A percentile compares a stretch with the other conserved stretches of the same genome.
Conservation (phyloP, 2,113 vertebrate genomes). For the Corapipo altera region DNA sequence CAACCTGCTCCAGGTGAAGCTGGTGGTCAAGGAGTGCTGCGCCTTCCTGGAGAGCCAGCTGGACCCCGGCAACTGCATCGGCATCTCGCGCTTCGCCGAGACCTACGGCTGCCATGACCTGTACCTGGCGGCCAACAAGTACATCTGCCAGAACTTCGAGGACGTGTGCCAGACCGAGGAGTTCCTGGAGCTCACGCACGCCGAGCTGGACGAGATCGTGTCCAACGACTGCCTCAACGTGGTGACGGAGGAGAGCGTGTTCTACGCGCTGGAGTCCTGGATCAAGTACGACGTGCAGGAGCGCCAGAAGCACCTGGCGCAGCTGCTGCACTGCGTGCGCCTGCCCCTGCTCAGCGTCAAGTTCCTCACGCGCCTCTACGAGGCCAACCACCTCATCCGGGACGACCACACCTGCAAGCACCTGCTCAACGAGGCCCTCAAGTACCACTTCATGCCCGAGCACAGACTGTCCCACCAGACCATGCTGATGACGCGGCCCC, state of each 20-base stretch:
- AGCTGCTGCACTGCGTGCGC: slow-evolving; percentile 92
- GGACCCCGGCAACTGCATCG: slow-evolving; percentile 96
- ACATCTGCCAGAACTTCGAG: slow-evolving; percentile 96
- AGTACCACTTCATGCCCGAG: slow-evolving; percentile 99
- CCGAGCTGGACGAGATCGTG: slow-evolving; percentile 94
- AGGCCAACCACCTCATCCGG: slow-evolving; percentile 97
- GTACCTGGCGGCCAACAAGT: slow-evolving; percentile 91
- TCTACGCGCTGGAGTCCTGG: slow-evolving; percentile 94
- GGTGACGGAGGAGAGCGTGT: slow-evolving; percentile 92
- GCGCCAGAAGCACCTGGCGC: slow-evolving; percentile 91
- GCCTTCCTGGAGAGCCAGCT: slow-evolving; percentile 95
- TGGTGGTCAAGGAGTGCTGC: slow-evolving; percentile 96
- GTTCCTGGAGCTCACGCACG: slow-evolving; percentile 92
- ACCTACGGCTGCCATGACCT: slow-evolving; percentile 96
- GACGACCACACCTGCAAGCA: slow-evolving; percentile 97
- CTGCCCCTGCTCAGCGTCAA: slow-evolving; percentile 95
- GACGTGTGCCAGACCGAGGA: slow-evolving; percentile 95
- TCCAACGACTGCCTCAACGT: slow-evolving; percentile 97
- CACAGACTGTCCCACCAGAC: slow-evolving; percentile 96
- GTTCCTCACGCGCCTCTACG: slow-evolving; percentile 94
- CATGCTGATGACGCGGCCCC: slow-evolving; percentile 87
- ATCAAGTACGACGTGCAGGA: slow-evolving; percentile 94
- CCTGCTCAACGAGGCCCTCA: slow-evolving; percentile 95
- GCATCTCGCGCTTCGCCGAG: slow-evolving; percentile 97
- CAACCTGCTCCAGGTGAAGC: slow-evolving; percentile 96